These are phyloP conservation scores for Thermophis baileyi DNA, from an alignment of 2,113 vertebrate species.

Conservation along the genomic window DNA sequence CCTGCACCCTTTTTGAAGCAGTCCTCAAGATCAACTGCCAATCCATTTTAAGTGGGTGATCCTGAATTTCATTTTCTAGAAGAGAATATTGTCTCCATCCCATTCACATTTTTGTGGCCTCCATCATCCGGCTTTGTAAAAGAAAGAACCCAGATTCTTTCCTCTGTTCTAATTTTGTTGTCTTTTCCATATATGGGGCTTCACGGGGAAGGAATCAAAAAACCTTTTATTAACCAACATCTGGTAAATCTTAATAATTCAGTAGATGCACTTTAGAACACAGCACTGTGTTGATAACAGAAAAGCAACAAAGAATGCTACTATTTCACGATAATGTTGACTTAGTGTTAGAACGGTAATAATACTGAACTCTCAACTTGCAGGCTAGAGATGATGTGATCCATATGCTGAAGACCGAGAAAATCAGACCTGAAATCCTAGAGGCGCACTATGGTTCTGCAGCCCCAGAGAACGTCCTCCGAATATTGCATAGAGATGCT, in stretches of 20 bases:
- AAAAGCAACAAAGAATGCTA: background rate
- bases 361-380: slow-evolving; percentile 42
- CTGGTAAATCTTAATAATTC: background rate
- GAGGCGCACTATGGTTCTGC: slow-evolving; percentile 91
- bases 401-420: slow-evolving; percentile 85
- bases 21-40: background rate
- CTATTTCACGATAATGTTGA: background rate
- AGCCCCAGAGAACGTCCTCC: slow-evolving; percentile 78
- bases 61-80: background rate
- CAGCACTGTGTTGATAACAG: background rate
- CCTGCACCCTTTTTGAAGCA: background rate
- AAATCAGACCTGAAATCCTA: slow-evolving; percentile 79
- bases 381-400: slow-evolving; percentile 97
- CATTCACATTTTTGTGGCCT: background rate
- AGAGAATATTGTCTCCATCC: background rate
- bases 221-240: background rate
- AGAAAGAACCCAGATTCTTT: background rate
- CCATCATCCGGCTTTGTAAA: too few species aligned
- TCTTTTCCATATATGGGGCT: background rate
- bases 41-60: background rate
- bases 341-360: slow-evolving; percentile 42
- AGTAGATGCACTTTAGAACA: background rate
- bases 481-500: slow-evolving; percentile 87
- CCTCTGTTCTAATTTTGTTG: background rate
- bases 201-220: background rate